phyloP scores from a whole-genome alignment of 2,888 invertebrate genomes.

The Apotomis capreana region DNA sequence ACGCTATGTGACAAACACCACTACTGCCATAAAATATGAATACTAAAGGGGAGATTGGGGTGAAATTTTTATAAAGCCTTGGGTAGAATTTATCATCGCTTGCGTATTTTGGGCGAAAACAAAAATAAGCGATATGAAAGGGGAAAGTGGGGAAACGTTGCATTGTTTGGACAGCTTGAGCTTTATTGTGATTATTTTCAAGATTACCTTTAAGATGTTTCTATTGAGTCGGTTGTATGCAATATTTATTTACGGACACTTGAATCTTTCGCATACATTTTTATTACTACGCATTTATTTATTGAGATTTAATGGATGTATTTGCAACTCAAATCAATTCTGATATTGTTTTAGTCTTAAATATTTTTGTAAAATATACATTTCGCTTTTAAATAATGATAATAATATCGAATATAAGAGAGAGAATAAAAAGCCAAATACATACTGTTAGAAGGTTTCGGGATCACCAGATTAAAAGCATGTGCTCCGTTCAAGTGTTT shows the following conservation, averaged over 20 bases:
- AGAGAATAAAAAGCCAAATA: too few species aligned
- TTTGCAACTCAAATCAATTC: too few species aligned
- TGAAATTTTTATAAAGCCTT: slow-evolving; percentile 53
- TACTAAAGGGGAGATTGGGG: slow-evolving; percentile 49
- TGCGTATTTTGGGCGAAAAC: slow-evolving; percentile 34
- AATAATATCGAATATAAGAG: too few species aligned
- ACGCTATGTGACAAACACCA: slow-evolving; percentile 49
- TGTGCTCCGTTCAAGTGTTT: too few species aligned
- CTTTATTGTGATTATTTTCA: slow-evolving; percentile 27
- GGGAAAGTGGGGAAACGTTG: slow-evolving; percentile 23
- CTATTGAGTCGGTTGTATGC: slow-evolving; percentile 15
- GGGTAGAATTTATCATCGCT: slow-evolving; percentile 51
- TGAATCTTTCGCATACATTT: neutral
- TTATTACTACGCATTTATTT: neutral
- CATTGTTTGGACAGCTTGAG: slow-evolving; percentile 35
- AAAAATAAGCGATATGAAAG: slow-evolving; percentile 39
- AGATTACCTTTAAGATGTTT: slow-evolving; percentile 30
- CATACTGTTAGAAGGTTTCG: too few species aligned
- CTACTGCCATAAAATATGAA: slow-evolving; percentile 56
- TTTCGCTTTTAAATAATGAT: too few species aligned
- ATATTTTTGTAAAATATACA: too few species aligned
- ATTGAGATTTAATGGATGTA: too few species aligned
- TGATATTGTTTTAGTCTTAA: too few species aligned
- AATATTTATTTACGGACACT: neutral
- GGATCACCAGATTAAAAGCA: too few species aligned